Evolutionary conservation across 2,113 vertebrate species (phyloP).

Genomic region (Corapipo altera): DNA sequence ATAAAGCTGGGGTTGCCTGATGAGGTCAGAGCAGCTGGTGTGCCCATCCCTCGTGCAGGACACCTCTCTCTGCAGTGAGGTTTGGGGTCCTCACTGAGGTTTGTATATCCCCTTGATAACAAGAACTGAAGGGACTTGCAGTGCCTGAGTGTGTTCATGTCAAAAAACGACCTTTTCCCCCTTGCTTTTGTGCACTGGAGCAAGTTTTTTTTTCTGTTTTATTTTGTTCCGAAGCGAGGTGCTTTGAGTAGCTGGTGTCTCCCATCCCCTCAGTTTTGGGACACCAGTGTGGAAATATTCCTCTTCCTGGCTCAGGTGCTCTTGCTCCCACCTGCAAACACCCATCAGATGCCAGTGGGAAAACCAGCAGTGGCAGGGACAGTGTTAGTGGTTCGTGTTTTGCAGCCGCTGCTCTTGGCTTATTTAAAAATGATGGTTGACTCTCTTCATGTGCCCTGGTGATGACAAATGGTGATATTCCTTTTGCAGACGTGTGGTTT

Average conservation of each 20-base stretch:
- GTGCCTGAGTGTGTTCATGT: fast-evolving
- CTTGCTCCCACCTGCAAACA: not conserved
- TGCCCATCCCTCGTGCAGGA: not conserved
- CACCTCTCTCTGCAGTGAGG: not conserved
- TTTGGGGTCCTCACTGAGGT: not conserved
- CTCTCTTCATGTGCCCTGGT: not conserved
- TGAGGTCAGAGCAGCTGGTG: not conserved
- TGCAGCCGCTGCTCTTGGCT: not conserved
- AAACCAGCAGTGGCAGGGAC: not conserved
- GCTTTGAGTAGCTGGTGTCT: not conserved
- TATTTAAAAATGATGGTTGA: not conserved
- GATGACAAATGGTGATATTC: not conserved
- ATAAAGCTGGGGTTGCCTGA: not conserved
- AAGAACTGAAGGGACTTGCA: not conserved
- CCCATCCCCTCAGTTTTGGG: not conserved
- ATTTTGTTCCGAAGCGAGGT: not conserved
- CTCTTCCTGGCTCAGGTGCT: not conserved
- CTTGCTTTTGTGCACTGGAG: not conserved
- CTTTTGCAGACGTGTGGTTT: not conserved
- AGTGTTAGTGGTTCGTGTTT: not conserved
- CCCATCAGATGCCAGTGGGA: fast-evolving
- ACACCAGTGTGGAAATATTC: not conserved
- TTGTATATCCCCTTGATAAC: not conserved
- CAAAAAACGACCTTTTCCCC: not conserved
- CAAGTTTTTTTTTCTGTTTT: not conserved